Percentiles rank a stretch among this genome's conserved stretches.
phyloP scores from a whole-genome alignment of 2,888 invertebrate genomes.

The Dermolepida albohirtum region DNA sequence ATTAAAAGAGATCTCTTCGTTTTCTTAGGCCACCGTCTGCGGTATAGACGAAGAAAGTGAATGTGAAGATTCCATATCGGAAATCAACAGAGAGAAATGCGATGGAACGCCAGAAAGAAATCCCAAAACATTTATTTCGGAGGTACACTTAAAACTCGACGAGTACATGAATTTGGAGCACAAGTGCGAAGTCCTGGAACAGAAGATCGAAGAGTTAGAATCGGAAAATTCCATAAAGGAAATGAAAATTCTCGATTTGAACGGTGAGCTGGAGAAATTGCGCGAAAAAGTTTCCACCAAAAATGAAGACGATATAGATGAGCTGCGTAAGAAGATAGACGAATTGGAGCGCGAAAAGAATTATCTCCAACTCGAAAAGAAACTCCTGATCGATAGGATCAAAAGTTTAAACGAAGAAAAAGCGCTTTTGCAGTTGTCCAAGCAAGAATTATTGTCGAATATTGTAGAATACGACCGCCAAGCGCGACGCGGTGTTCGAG shows the following conservation, averaged over 20 bases:
- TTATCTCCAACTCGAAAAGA: conserved; percentile 3
- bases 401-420: conserved; percentile 28
- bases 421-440: conserved; percentile 14
- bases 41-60: conserved; percentile 29
- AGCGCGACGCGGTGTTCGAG: not conserved
- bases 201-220: conserved; percentile 34
- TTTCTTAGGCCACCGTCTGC: conserved; percentile 29
- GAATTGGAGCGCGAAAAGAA: conserved; percentile 22
- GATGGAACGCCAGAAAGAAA: not conserved
- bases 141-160: conserved; percentile 34
- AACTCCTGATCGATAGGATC: conserved; percentile 3
- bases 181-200: conserved; percentile 30
- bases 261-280: conserved; percentile 34
- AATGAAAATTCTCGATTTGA: conserved; percentile 37
- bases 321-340: conserved; percentile 2
- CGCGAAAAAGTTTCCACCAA: conserved; percentile 1
- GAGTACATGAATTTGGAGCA: conserved; percentile 29
- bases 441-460: conserved; percentile 29
- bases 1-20: too few relatives aligned
- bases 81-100: not conserved
- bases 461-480: conserved; percentile 5
- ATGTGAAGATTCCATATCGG: conserved; percentile 15
- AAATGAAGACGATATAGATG: not conserved
- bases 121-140: conserved; percentile 20
- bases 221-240: conserved; percentile 36